These are phyloP conservation scores for Zeuzera pyrina DNA, from an alignment of 2,888 invertebrate genomes.

Conservation along the genomic window DNA sequence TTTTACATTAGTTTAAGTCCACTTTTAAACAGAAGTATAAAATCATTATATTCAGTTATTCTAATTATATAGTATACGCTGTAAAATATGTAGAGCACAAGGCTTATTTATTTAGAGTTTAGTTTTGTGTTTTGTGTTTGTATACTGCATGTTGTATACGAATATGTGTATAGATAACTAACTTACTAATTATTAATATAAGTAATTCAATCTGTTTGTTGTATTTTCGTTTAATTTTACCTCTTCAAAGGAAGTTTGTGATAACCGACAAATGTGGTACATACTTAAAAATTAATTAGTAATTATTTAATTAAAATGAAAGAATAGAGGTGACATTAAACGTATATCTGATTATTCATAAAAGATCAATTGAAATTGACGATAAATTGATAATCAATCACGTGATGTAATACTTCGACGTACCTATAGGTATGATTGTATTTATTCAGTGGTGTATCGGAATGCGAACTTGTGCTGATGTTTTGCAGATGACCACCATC, in stretches of 20 bases:
- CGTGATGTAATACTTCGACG: slow-evolving; percentile 21
- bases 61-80: slow-evolving; percentile 14
- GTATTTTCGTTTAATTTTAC: slow-evolving; percentile 13
- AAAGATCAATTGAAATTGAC: no score
- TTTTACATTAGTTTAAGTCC: slow-evolving; percentile 34
- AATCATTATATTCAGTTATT: slow-evolving; percentile 28
- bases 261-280: no score
- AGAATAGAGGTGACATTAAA: no score
- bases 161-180: slow-evolving; percentile 30
- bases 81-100: slow-evolving; percentile 36
- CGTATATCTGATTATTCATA: no score
- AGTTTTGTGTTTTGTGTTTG: slow-evolving; percentile 34
- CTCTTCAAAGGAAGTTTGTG: no score
- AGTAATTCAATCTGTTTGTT: slow-evolving; percentile 25
- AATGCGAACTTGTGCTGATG: slow-evolving; percentile 79
- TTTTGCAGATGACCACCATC: slow-evolving; percentile 97
- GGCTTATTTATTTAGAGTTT: slow-evolving; percentile 45
- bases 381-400: slow-evolving; percentile 16
- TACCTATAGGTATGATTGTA: slow-evolving; percentile 47
- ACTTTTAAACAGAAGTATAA: slow-evolving; percentile 31
- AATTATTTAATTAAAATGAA: no score
- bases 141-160: slow-evolving; percentile 47
- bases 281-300: no score
- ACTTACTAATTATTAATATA: slow-evolving; percentile 13
- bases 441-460: slow-evolving; percentile 56